Evolutionary conservation across 2,888 invertebrate genomes (phyloP), one percentile per base, ranked within the genome.

Genomic region (Leptothorax acervorum): DNA sequence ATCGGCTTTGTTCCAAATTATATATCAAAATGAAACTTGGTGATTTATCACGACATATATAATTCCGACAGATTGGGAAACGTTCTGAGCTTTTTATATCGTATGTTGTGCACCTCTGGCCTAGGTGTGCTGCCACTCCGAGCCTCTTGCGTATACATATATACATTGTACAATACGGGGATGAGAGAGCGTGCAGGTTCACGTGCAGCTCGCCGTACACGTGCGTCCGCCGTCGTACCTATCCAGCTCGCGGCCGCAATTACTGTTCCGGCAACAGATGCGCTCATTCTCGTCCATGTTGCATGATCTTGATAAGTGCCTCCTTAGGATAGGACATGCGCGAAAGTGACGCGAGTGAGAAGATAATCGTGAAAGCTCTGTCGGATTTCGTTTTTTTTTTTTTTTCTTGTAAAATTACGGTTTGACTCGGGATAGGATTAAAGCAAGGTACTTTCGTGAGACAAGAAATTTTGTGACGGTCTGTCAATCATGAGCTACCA

Each of bases 221-320:
- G 83, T 82, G 88, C 31, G 70, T 87, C 70, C 66, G 76, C 74
- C 71, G 45, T 48, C n/a, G 45, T 65, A 82, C 45, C 48, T 62
- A 87, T 74, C 62, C 70, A 53, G 75, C 75, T 63, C 81, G 79
- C 51, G 48, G 65, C 53, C 51, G 78, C 84, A 88, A 88, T 88
- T 88, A 88, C 88, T 84, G 53, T 45, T 78, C 70, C 83, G 88
- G 85, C 88, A 88, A 88, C 88, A 88, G 88, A 88, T 88, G 89
- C 87, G 82, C 71, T 65, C 74, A 68, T 83, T 83, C 84, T 84
- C 85, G 76, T 85, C 42, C 76, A 55, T 88, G 84, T 87, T 88
- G 87, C 88, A 62, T 82, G 84, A 74, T 83, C 66, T 66, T 42
- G 55, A 45, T 53, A 63, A 83, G 75, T 53, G 79, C 53, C 42